Evolutionary conservation across 35 echinoderm and acorn worm species (phyloP).

Genomic region (Acanthaster planci): DNA sequence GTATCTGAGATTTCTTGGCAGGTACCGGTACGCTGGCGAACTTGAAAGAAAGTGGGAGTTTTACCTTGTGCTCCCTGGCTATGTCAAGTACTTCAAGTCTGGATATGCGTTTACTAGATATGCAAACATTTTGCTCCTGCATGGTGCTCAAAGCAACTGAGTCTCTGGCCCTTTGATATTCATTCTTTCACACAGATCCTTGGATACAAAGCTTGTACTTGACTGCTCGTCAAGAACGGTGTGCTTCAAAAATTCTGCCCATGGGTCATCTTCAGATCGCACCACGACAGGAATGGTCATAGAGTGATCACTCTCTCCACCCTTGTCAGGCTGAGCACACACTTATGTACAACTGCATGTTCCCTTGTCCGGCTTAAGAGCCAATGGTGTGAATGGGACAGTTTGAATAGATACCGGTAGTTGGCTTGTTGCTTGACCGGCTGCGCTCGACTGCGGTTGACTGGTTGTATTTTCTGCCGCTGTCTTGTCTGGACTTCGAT

Average conservation of each 20-base stretch:
- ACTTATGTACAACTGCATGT: conserved; percentile 16
- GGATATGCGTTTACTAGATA: neutral
- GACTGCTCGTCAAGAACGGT: conserved; percentile 43
- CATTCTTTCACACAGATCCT: neutral
- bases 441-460: neutral
- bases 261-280: neutral
- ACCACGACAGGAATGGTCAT: conserved; percentile 53
- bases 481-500: too few species aligned
- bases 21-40: conserved; percentile 2
- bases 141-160: conserved; percentile 29
- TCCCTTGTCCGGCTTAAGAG: conserved; percentile 15
- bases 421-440: neutral
- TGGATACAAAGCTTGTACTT: conserved; percentile 35
- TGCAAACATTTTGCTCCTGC: too few species aligned
- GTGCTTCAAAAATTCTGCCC: conserved; percentile 25
- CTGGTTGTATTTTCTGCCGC: too few species aligned
- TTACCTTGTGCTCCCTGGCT: neutral
- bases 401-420: too few species aligned
- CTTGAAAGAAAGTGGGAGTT: conserved; percentile 17
- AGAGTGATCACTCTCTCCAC: conserved; percentile 33
- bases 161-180: conserved; percentile 37
- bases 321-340: neutral
- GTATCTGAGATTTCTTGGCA: conserved; percentile 27
- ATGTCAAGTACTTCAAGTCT: conserved; percentile 41
- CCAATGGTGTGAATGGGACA: too few species aligned